These are phyloP conservation scores for Matsumurasca onukii DNA, from an alignment of 1,140 invertebrate genomes.

Conservation along the genomic window DNA sequence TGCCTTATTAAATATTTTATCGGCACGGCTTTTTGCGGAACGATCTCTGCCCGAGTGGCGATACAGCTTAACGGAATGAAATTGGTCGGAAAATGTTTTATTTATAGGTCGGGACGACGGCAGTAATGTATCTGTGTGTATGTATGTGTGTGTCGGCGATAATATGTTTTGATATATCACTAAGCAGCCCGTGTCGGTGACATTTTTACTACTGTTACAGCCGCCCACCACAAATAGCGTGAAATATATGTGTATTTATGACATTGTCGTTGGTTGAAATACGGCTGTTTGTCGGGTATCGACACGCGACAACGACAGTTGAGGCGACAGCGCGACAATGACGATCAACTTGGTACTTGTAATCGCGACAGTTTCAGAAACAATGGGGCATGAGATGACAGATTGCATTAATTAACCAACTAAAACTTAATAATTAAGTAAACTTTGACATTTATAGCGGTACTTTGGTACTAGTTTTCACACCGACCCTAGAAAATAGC, in stretches of 20 bases:
- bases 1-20: slow-evolving; percentile 26
- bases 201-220: background rate
- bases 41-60: background rate
- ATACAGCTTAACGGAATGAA: slow-evolving; percentile 24
- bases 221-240: background rate
- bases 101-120: background rate
- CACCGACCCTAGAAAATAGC: too few relatives aligned
- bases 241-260: slow-evolving; percentile 15
- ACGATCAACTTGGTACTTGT: too few relatives aligned
- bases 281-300: slow-evolving; percentile 16
- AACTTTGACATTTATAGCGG: too few relatives aligned
- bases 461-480: too few relatives aligned
- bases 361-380: too few relatives aligned
- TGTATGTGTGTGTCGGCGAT: background rate
- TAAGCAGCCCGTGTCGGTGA: background rate
- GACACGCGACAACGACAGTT: slow-evolving; percentile 1
- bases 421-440: too few relatives aligned
- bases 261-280: slow-evolving; percentile 9
- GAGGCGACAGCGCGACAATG: slow-evolving; percentile 15
- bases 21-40: slow-evolving; percentile 17
- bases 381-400: too few relatives aligned
- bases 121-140: too few relatives aligned
- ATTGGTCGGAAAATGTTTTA: slow-evolving; percentile 21
- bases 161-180: background rate
- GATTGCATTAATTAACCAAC: too few relatives aligned